Percentiles rank a stretch among this genome's conserved stretches.
Conservation (phyloP, 2,113 vertebrate species). For the Paralichthys olivaceus region DNA sequence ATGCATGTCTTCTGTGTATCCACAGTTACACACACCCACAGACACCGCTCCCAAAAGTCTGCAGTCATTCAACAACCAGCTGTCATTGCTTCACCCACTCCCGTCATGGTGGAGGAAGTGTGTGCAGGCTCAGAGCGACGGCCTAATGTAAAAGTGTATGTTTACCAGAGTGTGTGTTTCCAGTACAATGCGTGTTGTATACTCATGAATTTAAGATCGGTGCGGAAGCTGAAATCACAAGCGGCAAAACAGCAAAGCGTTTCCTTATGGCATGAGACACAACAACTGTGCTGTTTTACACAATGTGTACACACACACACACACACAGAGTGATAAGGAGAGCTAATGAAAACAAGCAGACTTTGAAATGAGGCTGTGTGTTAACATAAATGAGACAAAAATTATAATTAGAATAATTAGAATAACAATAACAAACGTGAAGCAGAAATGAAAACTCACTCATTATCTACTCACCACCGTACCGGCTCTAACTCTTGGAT, state of each 20-base stretch:
- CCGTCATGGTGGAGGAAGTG: background rate
- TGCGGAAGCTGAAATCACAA: background rate
- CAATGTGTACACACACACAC: background rate
- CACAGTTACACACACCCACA: background rate
- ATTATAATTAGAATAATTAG: too few relatives aligned
- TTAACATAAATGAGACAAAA: too few relatives aligned
- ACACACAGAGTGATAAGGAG: background rate
- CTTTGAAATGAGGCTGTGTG: too few relatives aligned
- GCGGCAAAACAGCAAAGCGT: background rate
- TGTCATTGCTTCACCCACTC: background rate
- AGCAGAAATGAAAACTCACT: too few relatives aligned
- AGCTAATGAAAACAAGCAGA: background rate
- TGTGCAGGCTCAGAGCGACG: background rate
- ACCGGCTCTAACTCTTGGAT: too few relatives aligned
- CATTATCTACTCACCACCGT: too few relatives aligned
- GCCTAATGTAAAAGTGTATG: background rate
- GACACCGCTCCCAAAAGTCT: background rate
- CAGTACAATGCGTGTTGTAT: background rate
- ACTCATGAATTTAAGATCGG: constrained; percentile 25
- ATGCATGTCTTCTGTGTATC: constrained; percentile 4
- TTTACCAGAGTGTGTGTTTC: background rate
- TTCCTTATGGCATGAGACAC: background rate
- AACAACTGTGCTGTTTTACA: background rate
- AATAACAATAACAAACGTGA: too few relatives aligned
- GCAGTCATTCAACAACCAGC: background rate